Base-by-base conservation (phyloP, 1,140 invertebrate genomes). In the Drosophila miranda region DNA sequence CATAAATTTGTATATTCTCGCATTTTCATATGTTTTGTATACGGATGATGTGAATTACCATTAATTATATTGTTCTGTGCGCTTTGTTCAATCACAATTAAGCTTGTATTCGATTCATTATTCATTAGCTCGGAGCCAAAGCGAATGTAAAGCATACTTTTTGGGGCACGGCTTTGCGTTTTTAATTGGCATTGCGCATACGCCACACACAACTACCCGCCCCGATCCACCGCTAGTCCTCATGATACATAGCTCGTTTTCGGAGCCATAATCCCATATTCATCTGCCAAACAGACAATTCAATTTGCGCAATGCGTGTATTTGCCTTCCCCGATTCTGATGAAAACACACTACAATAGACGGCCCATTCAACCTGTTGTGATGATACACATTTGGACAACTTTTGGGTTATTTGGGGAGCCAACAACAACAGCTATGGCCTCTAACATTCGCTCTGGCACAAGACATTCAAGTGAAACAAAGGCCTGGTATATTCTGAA, bases 151-250 rank as follows among this genome's bases (percentile, higher is more conserved):
- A 62, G 81, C 81, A 63, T 84, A 86, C 77, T 86, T 84, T 67
- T 30, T 34, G 42, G 54, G 81, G 69, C 53, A 30, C 6, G 30
- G 63, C 58, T 41, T 61, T 44, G 13, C 21, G 14, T n/a, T 75
- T 38, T 75, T 75, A 75, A 75, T 75, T 63, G 54, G 48, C 28
- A 78, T 86, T 84, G 69, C 82, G 74, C 54, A 84, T 84, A 80
- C 81, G 81, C 62, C 73, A 54, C 23, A 42, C 26, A 44, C 28
- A 54, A 34, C 34, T 21, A 41, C 13, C 34, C 54, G 44, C 56
- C 11, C 13, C 2, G 5, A 26, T 44, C 56, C 26, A 50, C 30
- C 38, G 46, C 43, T 13, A 38, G 52, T 11, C 21, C 50, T 23
- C 16, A 38, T 53, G 11, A 41, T 66, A 46, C 42, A 63, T 60